A percentile compares a stretch with the other conserved stretches of the same genome.
These are phyloP conservation scores for Manacus vitellinus DNA, from an alignment of 2,113 vertebrate genomes.

Conservation along the genomic window DNA sequence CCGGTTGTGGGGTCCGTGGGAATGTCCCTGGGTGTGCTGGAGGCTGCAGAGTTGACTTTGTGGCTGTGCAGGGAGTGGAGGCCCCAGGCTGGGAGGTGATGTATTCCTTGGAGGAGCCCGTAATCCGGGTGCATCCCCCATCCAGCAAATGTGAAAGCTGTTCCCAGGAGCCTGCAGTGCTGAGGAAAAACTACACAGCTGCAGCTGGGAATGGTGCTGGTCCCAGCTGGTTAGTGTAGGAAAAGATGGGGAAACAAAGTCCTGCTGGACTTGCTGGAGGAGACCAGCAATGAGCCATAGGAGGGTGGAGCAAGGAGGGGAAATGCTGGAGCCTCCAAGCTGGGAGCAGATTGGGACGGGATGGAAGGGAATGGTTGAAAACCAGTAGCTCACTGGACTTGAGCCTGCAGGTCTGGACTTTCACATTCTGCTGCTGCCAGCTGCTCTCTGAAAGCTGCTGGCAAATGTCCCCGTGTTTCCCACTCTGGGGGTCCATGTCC, in stretches of 20 bases:
- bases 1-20: accelerated
- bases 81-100: neutral
- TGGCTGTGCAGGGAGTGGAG: neutral
- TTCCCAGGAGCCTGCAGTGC: neutral
- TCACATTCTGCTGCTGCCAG: neutral
- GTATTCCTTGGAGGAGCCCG: neutral
- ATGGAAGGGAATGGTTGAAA: neutral
- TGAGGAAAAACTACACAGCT: neutral
- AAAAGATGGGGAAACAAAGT: neutral
- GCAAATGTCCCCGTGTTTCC: neutral
- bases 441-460: neutral
- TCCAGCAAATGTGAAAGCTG: neutral
- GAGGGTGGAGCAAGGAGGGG: neutral
- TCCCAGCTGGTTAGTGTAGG: neutral
- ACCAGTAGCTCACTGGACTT: neutral
- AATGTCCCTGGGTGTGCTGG: neutral
- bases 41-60: neutral
- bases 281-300: neutral
- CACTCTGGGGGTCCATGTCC: accelerated
- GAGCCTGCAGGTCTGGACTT: neutral
- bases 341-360: neutral
- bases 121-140: neutral
- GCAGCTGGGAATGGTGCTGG: neutral
- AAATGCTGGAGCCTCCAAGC: neutral
- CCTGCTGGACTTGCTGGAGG: neutral